Conservation (phyloP, 2,797 vertebrate species). For the Jordanella pulchra region DNA sequence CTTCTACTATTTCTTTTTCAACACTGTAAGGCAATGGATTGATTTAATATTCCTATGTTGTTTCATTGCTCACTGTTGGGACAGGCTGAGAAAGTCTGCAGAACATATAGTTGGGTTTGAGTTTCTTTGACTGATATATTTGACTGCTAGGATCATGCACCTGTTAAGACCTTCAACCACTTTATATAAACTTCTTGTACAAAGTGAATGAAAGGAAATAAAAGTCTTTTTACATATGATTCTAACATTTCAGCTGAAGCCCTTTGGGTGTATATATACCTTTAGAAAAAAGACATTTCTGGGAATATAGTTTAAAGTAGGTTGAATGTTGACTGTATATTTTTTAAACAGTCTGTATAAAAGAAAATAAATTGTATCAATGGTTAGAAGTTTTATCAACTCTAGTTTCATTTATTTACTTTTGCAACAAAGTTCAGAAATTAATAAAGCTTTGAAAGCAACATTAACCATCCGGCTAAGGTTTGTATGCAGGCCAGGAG, state of each 20-base stretch:
- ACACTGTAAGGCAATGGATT: background rate
- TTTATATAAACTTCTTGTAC: background rate
- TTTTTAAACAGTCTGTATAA: background rate
- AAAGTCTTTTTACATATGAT: background rate
- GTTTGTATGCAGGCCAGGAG: background rate
- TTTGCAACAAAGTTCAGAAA: background rate
- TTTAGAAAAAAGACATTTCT: too few relatives aligned
- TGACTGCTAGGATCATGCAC: background rate
- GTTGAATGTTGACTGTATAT: background rate
- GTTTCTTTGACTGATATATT: slow-evolving; percentile 26
- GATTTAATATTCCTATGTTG: background rate
- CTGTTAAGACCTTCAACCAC: background rate
- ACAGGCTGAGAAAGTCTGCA: background rate
- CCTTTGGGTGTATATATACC: background rate
- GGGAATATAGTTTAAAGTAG: background rate
- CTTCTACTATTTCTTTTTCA: background rate
- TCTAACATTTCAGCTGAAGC: background rate
- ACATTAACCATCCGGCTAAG: background rate
- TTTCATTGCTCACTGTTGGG: background rate
- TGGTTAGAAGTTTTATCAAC: background rate
- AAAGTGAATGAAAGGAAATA: background rate
- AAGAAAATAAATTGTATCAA: background rate
- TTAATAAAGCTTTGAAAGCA: background rate
- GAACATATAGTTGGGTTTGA: slow-evolving; percentile 1
- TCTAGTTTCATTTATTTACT: background rate